phyloP scores from a whole-genome alignment of 1,140 invertebrate species.

The Mercenaria mercenaria region DNA sequence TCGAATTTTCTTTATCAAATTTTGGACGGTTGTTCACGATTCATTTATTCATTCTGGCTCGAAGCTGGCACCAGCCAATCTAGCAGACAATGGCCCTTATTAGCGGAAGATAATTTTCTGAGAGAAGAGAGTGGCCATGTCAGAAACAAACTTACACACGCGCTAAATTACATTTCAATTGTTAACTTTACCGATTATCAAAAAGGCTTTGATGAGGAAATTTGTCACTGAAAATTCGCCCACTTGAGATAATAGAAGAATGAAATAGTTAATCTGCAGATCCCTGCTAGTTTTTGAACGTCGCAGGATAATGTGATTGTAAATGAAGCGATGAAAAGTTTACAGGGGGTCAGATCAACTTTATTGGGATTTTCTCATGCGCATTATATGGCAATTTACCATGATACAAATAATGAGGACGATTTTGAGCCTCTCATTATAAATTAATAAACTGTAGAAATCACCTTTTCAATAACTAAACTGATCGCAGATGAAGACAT shows the following conservation, averaged over 20 bases:
- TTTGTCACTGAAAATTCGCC: slow-evolving; percentile 33
- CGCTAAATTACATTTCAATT: slow-evolving; percentile 47
- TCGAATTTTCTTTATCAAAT: not conserved
- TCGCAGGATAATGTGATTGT: not conserved
- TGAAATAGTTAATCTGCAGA: slow-evolving; percentile 26
- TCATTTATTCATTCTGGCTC: slow-evolving; percentile 20
- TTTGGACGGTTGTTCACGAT: slow-evolving; percentile 21
- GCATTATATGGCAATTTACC: slow-evolving; percentile 64
- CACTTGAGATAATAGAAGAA: slow-evolving; percentile 29
- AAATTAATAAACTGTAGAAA: slow-evolving; percentile 64
- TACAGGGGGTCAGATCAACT: slow-evolving; percentile 61
- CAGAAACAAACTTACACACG: slow-evolving; percentile 30
- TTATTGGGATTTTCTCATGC: slow-evolving; percentile 42
- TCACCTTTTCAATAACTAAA: slow-evolving; percentile 47
- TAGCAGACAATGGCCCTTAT: slow-evolving; percentile 48
- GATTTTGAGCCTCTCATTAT: slow-evolving; percentile 55
- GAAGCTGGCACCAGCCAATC: slow-evolving; percentile 31
- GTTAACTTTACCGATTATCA: slow-evolving; percentile 32
- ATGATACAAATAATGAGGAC: slow-evolving; percentile 63
- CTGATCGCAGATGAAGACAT: slow-evolving; percentile 10
- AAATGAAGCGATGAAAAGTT: slow-evolving; percentile 52
- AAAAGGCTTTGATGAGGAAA: slow-evolving; percentile 8
- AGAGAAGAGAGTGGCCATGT: not conserved
- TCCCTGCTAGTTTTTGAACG: slow-evolving; percentile 34
- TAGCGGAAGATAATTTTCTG: slow-evolving; percentile 24